Evolutionary conservation across 2,797 vertebrate species (phyloP), one percentile per base, ranked within the genome.

Genomic region (Alca torda): DNA sequence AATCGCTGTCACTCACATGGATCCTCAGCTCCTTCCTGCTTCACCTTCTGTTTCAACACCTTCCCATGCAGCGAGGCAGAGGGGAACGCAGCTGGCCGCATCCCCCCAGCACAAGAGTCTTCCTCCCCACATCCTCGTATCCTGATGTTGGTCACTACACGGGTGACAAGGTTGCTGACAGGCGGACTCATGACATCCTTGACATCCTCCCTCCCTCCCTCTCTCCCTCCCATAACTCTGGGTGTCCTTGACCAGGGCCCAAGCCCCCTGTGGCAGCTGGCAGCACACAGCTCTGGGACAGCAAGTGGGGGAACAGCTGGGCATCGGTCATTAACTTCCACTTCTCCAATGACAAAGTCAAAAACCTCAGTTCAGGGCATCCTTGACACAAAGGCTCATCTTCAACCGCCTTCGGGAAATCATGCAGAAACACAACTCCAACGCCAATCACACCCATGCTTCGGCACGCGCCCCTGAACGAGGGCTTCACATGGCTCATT

Each of bases 381-480:
- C 25, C 61, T 46, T 78, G 25, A 65, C 43, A 23, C 41, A 60
- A 72, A 69, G 41, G 35, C n/a, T 87, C 39, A 26, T 28, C 48
- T 64, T 80, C 81, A 89, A 43, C 35, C 50, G 50, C 53, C 37
- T 63, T 48, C 6, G 11, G 43, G 41, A 56, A 72, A 72, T 18
- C 43, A 16, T 4, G 23, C 21, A 68, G 64, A 72, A 89, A 82
- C 39, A 39, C 25, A 59, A 6, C 19, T 54, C 43, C 74, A n/a
- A 11, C 1, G 48, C 25, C 83, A 35, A 31, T 70, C 76, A 63
- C 70, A 83, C 12, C 5, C 4, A 2, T 4, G 3, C 59, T 64
- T 73, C 3, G 0, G 51, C 37, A 75, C 1, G 0, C 0, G 0
- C 15, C 24, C 72, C 76, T 46, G n/a, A 64, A 25, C 4, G 2